Base-by-base conservation (phyloP, 2,113 vertebrate genomes). In the Gallinago paraguaiae region DNA sequence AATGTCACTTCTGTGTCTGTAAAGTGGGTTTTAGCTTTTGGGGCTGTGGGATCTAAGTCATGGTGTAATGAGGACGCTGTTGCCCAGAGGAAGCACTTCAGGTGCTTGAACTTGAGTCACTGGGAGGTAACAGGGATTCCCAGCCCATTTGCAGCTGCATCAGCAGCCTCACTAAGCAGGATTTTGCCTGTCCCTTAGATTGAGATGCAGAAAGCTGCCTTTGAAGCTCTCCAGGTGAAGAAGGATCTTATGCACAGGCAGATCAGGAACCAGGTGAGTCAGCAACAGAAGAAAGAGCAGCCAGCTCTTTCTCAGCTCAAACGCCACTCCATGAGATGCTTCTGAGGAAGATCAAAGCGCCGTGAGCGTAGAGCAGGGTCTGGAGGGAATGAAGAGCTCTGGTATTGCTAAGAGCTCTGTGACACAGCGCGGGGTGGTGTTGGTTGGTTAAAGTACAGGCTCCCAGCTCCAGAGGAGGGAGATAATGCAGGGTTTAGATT, bases 221-320 rank as follows among this genome's bases (percentile, higher is more conserved):
- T 99, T n/a, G 98, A 99, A 97, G 99, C 99, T 17, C 98, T 99
- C 63, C 99, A 99, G 95, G 97, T 99, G 90, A 99, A 99, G 97
- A 99, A 98, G 71, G 99, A 99, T 69, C 97, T 99, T 13, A 98
- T 99, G 64, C 99, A 99, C 30, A 97, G 97, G 74, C 99, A 98
- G 92, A 99, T 99, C 92, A 98, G 99, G 86, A 98, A 98, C 89
- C 99, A 99, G 99, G 99, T 99, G 86, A 95, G 98, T 57, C 48
- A 37, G 37, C 75, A 72, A 3, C 10, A 33, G 37, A 78, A 61
- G 60, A 41, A 89, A 53, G 85, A 90, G 25, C 50, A 31, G 5
- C 8, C 75, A 77, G 39, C 19, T 45, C 53, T 54, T 30, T 3
- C 83, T 83, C 48, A 23, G 71, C 68, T 79, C 19, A 11, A 17